Conservation (phyloP, 2,797 vertebrate species). For the Huso huso region DNA sequence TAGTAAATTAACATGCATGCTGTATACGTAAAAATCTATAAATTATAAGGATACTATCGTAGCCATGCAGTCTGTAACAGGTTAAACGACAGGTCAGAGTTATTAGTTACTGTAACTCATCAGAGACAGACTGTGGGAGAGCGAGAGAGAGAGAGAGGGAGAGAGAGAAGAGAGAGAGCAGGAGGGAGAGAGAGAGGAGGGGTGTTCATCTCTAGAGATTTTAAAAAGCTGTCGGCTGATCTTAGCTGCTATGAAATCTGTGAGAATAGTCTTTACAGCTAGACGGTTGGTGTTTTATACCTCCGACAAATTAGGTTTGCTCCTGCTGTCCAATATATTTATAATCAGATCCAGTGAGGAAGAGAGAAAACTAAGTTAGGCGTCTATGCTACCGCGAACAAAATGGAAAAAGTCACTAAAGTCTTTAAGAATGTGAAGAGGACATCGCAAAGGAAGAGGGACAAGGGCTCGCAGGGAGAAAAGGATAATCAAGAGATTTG, state of each 20-base stretch:
- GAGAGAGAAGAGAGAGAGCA: slow-evolving; percentile 20
- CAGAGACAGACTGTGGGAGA: slow-evolving; percentile 20
- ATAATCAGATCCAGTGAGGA: slow-evolving; percentile 14
- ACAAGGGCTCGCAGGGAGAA: slow-evolving; percentile 53
- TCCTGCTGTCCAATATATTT: slow-evolving; percentile 6
- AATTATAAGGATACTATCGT: too few species aligned
- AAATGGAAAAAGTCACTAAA: slow-evolving; percentile 71
- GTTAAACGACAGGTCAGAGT: not conserved
- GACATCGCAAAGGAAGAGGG: slow-evolving; percentile 71
- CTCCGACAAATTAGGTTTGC: slow-evolving; percentile 18
- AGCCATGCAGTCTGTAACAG: too few species aligned
- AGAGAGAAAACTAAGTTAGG: slow-evolving; percentile 6
- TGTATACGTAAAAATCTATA: too few species aligned
- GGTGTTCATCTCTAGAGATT: slow-evolving; percentile 5
- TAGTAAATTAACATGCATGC: too few species aligned
- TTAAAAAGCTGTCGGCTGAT: slow-evolving; percentile 24
- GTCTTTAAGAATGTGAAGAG: slow-evolving; percentile 75
- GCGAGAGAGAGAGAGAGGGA: slow-evolving; percentile 22
- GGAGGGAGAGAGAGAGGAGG: slow-evolving; percentile 21
- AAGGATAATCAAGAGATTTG: slow-evolving; percentile 66
- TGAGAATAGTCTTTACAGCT: slow-evolving; percentile 26
- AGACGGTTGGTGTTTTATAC: slow-evolving; percentile 20
- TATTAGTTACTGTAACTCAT: slow-evolving; percentile 23
- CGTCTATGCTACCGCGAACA: slow-evolving; percentile 10
- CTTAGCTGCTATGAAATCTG: slow-evolving; percentile 22